These are phyloP conservation scores for Microcebus murinus DNA, from an alignment of 2,113 vertebrate species.

Conservation along the genomic window DNA sequence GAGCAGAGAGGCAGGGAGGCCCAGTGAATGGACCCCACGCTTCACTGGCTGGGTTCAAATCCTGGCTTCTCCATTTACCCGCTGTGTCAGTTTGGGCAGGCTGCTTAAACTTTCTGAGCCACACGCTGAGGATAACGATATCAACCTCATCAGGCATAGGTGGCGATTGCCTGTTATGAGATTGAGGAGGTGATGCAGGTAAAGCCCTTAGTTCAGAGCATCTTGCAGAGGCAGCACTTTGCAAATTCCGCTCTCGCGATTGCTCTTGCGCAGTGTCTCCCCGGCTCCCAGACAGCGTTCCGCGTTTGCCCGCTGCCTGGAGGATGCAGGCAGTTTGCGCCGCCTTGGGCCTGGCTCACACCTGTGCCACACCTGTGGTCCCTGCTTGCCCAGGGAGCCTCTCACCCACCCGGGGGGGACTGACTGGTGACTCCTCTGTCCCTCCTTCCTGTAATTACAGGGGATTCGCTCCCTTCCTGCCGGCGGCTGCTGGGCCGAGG, in stretches of 20 bases:
- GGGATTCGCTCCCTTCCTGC: background rate
- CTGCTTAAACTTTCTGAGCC: background rate
- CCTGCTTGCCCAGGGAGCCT: background rate
- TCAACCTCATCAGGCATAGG: background rate
- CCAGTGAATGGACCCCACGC: no score
- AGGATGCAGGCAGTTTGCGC: background rate
- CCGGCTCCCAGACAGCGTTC: background rate
- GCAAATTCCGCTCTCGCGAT: background rate
- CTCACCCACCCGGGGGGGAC: background rate
- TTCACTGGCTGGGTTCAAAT: background rate
- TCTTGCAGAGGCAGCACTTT: background rate
- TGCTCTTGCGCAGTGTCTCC: background rate
- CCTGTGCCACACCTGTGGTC: background rate
- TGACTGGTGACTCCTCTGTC: background rate
- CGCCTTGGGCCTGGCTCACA: background rate
- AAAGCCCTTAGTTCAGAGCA: background rate
- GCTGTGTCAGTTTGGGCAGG: no score
- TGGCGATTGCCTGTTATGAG: no score
- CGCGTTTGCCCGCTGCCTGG: rapidly evolving
- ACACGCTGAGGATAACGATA: background rate
- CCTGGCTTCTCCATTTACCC: rapidly evolving
- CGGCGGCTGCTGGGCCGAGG: background rate
- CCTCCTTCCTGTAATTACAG: slow-evolving; percentile 19
- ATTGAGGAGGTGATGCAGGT: rapidly evolving
- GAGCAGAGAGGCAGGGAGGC: background rate